Evolutionary conservation across 2,888 invertebrate species (phyloP).

Genomic region (Eupithecia inturbata): DNA sequence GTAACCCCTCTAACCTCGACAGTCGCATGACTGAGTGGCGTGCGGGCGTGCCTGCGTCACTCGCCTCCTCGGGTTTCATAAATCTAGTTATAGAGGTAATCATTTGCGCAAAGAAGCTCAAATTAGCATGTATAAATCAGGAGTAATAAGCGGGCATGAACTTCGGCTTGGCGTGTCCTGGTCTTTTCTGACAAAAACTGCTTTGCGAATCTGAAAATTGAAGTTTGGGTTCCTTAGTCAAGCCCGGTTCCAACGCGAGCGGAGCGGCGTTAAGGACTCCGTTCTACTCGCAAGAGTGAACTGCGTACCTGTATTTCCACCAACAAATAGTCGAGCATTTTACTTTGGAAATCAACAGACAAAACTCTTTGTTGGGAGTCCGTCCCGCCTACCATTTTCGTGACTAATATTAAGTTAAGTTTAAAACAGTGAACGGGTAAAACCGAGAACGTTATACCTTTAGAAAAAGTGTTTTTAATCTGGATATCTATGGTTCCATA

Average conservation of each 20-base stretch:
- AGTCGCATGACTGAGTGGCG: conserved; percentile 40
- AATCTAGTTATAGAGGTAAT: conserved; percentile 68
- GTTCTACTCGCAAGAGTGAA: too few relatives aligned
- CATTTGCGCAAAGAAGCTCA: conserved; percentile 64
- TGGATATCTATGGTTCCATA: background rate
- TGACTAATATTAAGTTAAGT: too few relatives aligned
- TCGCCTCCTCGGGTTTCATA: conserved; percentile 61
- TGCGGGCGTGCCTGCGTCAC: conserved; percentile 54
- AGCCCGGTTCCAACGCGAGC: too few relatives aligned
- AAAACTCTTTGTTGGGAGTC: too few relatives aligned
- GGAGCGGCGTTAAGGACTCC: too few relatives aligned
- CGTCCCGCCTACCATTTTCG: background rate
- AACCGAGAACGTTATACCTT: background rate
- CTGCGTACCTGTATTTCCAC: too few relatives aligned
- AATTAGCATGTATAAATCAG: conserved; percentile 55
- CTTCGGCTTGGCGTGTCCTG: background rate
- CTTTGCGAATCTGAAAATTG: background rate
- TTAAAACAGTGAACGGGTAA: too few relatives aligned
- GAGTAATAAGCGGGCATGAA: conserved; percentile 7
- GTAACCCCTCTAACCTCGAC: conserved; percentile 30
- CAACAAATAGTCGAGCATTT: too few relatives aligned
- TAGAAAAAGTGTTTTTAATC: background rate
- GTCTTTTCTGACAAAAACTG: background rate
- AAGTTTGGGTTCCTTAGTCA: background rate
- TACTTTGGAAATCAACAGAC: too few relatives aligned